Conservation (phyloP, 2,797 vertebrate genomes). For the Acanthopagrus latus region DNA sequence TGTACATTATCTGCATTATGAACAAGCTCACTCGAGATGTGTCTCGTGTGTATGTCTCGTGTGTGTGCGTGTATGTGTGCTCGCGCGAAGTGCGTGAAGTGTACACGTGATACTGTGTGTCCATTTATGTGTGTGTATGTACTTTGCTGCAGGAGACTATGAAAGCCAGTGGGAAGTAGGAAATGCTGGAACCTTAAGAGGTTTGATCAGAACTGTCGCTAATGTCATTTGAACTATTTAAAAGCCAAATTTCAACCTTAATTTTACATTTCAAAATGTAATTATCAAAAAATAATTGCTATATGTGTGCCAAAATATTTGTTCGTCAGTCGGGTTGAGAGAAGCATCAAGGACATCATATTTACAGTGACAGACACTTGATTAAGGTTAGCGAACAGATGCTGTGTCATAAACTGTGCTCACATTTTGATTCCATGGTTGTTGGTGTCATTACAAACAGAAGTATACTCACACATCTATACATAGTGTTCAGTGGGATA, state of each 20-base stretch:
- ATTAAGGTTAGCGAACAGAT: too few species aligned
- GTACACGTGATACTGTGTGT: not conserved
- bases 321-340: too few species aligned
- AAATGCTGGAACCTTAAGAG: not conserved
- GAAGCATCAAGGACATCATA: too few species aligned
- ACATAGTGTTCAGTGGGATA: not conserved
- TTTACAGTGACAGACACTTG: too few species aligned
- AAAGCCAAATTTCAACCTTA: too few species aligned
- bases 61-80: constrained; percentile 12
- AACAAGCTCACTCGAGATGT: not conserved
- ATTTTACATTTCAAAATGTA: too few species aligned
- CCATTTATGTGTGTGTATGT: not conserved
- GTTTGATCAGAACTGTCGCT: not conserved
- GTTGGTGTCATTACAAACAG: too few species aligned
- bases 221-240: not conserved
- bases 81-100: constrained; percentile 1
- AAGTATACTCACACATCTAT: not conserved
- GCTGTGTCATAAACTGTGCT: too few species aligned
- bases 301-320: too few species aligned
- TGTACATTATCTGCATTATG: constrained; percentile 29
- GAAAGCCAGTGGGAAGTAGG: not conserved
- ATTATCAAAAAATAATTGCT: too few species aligned
- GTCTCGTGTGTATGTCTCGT: too few species aligned
- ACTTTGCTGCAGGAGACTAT: not conserved
- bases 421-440: too few species aligned